Base-by-base conservation (phyloP, 1,140 invertebrate species). In the Atta colombica region DNA sequence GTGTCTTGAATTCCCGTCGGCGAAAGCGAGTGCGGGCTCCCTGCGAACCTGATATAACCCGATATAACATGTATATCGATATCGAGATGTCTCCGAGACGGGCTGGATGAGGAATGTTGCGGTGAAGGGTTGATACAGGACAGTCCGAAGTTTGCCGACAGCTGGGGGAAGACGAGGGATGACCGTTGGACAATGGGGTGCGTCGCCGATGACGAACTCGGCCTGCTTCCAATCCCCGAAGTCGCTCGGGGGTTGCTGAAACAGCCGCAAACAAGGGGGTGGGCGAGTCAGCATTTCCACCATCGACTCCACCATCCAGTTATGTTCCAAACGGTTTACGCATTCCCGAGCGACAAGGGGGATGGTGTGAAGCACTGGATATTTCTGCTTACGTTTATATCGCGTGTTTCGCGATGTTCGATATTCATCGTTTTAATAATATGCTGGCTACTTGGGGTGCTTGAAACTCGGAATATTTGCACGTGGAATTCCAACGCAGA, bases 231-330 rank as follows among this genome's bases (percentile, higher is more conserved):
- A 89, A 89, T 90, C 78, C 89, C 86, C 60, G 18, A 60, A 80
- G 25, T 71, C 75, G 61, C 75, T 82, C 68, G 55, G 77, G 58
- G 58, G 58, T 28, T 80, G 88, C 39, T 74, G 90, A 91, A 92
- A 90, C 88, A 90, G 88, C 91, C 91, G 84, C 91, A 92, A 93
- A 93, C 92, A 93, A 93, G 93, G 89, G 91, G 89, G 75, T 85
- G 89, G 94, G 92, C 92, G 93, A 94, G 94, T 94, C 93, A 92
- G 93, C 91, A 88, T 93, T 94, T 92, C 91, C 88, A 90, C 85
- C 89, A 49, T 58, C 55, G 66, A 66, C 61, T 72, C 49, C 53
- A 12, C 25, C 77, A 3, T 25, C 21, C 69, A 25, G 39, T 75
- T 84, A 84, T 75, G 69, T 68, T 69, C 51, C 75, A 61, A 86